These are phyloP conservation scores for Mustela nigripes DNA, from an alignment of 2,113 vertebrate species.

Conservation along the genomic window DNA sequence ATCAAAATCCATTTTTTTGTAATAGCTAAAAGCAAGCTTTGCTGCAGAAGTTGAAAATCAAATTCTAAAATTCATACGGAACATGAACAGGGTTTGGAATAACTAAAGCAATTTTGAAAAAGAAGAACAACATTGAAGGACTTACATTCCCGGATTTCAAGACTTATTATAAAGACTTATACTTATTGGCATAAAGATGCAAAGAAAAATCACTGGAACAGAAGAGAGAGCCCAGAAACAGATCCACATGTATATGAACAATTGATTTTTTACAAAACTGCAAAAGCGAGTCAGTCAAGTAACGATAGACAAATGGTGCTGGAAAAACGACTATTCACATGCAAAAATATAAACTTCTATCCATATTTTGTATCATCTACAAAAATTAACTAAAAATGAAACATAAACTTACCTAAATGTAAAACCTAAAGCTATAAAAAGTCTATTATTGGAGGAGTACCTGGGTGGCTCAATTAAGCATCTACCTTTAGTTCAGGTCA, in stretches of 20 bases:
- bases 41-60: background rate
- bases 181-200: background rate
- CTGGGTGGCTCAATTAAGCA: background rate
- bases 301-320: background rate
- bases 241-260: background rate
- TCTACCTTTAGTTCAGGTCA: background rate
- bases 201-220: background rate
- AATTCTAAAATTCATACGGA: conserved; percentile 31
- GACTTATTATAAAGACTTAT: background rate
- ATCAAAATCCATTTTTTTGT: conserved; percentile 14
- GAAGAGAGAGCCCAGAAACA: background rate
- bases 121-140: background rate
- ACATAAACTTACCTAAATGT: background rate
- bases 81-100: background rate
- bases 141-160: background rate
- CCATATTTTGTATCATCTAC: background rate
- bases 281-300: background rate
- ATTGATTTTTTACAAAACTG: conserved; percentile 19
- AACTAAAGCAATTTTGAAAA: conserved; percentile 8
- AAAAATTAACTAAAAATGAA: conserved; percentile 38
- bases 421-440: background rate
- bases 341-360: background rate
- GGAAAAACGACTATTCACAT: background rate
- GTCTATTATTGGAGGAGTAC: background rate
- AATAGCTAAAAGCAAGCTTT: background rate